Conservation (phyloP, 2,888 invertebrate genomes). For the Aphidius colemani region DNA sequence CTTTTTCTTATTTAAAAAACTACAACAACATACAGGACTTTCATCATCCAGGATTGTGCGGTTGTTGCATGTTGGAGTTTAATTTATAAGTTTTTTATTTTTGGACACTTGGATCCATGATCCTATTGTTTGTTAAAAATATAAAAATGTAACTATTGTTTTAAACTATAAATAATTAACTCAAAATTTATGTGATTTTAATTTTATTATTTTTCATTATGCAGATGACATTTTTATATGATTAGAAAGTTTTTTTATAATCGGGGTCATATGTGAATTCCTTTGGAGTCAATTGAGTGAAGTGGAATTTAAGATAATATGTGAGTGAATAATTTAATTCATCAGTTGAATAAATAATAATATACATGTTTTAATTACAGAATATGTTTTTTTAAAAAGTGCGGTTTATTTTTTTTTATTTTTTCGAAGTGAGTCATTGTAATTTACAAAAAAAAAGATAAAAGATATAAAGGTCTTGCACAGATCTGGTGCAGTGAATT, state of each 20-base stretch:
- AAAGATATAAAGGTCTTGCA: neutral
- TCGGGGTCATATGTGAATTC: slow-evolving; percentile 26
- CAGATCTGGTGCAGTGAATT: neutral
- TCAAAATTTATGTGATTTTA: no score
- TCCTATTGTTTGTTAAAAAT: no score
- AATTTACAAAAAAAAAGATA: no score
- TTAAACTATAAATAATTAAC: no score
- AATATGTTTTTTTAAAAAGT: no score
- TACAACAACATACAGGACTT: no score
- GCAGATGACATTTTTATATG: neutral
- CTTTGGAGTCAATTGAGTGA: slow-evolving; percentile 5
- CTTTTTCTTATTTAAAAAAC: no score
- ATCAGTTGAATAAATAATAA: neutral
- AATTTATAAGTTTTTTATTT: neutral
- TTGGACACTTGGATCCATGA: neutral
- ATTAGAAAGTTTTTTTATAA: slow-evolving; percentile 25
- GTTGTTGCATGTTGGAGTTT: no score
- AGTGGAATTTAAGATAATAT: neutral
- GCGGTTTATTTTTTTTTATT: neutral
- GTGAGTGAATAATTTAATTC: neutral
- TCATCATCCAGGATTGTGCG: no score
- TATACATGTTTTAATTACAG: neutral
- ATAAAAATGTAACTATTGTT: no score
- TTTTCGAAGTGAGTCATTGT: neutral
- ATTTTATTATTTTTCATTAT: neutral